phyloP scores from a whole-genome alignment of 2,888 invertebrate species.

The Hydrotaea diabolus region DNA sequence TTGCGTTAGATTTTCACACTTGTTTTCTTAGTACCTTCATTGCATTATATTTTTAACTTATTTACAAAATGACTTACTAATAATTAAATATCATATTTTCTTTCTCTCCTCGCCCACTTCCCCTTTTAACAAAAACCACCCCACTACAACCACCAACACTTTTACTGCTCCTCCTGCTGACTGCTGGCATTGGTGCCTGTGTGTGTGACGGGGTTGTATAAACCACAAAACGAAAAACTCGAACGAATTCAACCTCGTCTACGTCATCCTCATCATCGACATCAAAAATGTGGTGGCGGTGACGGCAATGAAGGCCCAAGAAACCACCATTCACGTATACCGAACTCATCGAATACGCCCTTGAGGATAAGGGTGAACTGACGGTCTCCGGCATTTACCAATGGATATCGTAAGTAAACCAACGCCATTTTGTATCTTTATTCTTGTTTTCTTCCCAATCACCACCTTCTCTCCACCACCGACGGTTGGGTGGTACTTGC shows the following conservation, averaged over 20 bases:
- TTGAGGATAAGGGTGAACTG: slow-evolving; percentile 91
- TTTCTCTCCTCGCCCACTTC: not conserved
- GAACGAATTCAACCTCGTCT: slow-evolving; percentile 28
- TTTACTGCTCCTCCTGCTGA: slow-evolving; percentile 21
- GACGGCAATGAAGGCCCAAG: slow-evolving; percentile 81
- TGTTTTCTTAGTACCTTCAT: too few species aligned
- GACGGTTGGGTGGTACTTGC: not conserved
- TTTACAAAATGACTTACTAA: not conserved
- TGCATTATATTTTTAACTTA: not conserved
- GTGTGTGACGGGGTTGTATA: slow-evolving; percentile 50
- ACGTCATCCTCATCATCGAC: slow-evolving; percentile 21
- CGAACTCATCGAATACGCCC: slow-evolving; percentile 92
- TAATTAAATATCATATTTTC: slow-evolving; percentile 4
- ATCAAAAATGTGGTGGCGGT: too few species aligned
- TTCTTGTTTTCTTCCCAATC: not conserved
- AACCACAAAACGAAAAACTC: slow-evolving; percentile 70
- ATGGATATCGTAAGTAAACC: slow-evolving; percentile 93
- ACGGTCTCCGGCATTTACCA: slow-evolving; percentile 95
- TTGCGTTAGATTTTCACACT: too few species aligned
- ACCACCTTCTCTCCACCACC: not conserved
- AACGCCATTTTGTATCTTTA: slow-evolving; percentile 73
- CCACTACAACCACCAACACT: slow-evolving; percentile 11
- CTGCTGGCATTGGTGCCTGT: slow-evolving; percentile 13
- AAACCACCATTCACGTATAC: slow-evolving; percentile 96
- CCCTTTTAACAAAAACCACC: not conserved